Conservation (phyloP, 2,888 invertebrate genomes). For the Conomelus anceps region DNA sequence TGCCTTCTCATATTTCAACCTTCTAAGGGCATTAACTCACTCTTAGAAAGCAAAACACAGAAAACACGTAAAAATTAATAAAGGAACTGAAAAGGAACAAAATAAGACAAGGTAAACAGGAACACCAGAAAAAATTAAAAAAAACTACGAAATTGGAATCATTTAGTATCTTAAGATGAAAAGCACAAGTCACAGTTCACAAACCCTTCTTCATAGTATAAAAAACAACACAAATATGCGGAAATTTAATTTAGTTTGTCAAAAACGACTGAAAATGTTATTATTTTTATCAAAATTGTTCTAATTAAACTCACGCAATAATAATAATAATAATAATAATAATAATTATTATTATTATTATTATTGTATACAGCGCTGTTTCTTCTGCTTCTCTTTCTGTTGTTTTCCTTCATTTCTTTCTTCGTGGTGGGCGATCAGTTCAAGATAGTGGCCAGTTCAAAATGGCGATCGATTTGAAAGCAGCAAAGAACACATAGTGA, state of each 20-base stretch:
- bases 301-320: no score
- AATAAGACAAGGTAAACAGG: neutral
- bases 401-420: no score
- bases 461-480: no score
- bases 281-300: no score
- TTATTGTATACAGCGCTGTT: no score
- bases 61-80: neutral
- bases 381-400: no score
- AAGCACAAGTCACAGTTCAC: neutral
- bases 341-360: no score
- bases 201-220: neutral
- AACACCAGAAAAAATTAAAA: no score
- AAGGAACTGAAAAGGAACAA: neutral
- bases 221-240: neutral
- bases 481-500: no score
- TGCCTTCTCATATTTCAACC: neutral
- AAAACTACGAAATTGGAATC: neutral
- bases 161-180: neutral
- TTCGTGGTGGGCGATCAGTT: no score
- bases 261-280: neutral
- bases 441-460: no score
- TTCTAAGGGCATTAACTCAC: neutral
- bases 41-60: neutral
- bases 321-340: no score
- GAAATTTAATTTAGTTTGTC: neutral